Conservation (phyloP, 2,113 vertebrate species). For the Planiliza haematocheilus region DNA sequence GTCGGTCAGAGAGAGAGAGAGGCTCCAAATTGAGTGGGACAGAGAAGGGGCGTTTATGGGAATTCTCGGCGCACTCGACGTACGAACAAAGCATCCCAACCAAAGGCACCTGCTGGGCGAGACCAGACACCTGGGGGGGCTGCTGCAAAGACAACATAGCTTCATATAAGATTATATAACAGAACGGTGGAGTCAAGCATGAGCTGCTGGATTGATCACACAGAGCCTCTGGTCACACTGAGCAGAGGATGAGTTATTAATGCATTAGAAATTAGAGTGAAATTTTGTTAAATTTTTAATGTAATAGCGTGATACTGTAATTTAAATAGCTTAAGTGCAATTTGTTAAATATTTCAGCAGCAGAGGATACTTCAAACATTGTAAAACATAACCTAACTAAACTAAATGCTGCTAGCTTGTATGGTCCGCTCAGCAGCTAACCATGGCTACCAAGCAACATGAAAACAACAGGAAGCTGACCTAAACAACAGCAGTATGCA, state of each 20-base stretch:
- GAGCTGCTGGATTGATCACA: slow-evolving; percentile 46
- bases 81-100: not conserved
- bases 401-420: too few species aligned
- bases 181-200: slow-evolving; percentile 24
- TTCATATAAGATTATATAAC: slow-evolving; percentile 43
- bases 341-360: too few species aligned
- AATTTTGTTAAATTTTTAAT: too few species aligned
- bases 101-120: slow-evolving; percentile 46
- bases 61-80: slow-evolving; percentile 17
- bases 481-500: too few species aligned
- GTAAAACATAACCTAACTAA: too few species aligned
- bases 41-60: slow-evolving; percentile 35
- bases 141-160: slow-evolving; percentile 18
- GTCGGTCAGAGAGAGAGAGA: slow-evolving; percentile 2
- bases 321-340: too few species aligned
- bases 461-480: too few species aligned
- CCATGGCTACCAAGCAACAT: too few species aligned
- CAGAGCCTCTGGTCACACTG: slow-evolving; percentile 27
- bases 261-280: too few species aligned
- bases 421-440: too few species aligned
- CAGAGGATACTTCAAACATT: too few species aligned
- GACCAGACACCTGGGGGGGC: slow-evolving; percentile 17
- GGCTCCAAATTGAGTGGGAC: slow-evolving; percentile 15
- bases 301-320: too few species aligned
- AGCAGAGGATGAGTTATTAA: slow-evolving; percentile 33